These are phyloP conservation scores for Stratiomys singularior DNA, from an alignment of 2,888 invertebrate species.

Conservation along the genomic window DNA sequence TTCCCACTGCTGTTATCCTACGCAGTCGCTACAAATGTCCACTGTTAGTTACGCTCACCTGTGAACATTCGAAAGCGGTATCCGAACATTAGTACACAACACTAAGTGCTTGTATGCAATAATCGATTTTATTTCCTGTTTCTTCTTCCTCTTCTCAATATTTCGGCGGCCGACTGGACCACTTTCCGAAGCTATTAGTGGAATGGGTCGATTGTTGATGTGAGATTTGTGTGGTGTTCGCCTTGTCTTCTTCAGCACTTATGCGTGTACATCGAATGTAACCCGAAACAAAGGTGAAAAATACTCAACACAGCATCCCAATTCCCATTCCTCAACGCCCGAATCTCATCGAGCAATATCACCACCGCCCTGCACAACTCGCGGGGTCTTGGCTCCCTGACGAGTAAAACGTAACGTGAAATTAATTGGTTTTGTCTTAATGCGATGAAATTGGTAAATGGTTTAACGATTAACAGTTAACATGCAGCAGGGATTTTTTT, in stretches of 20 bases:
- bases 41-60: not conserved
- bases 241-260: slow-evolving; percentile 7
- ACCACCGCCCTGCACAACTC: not conserved
- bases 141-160: slow-evolving; percentile 33
- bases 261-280: not conserved
- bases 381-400: slow-evolving; percentile 15
- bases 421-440: slow-evolving; percentile 53
- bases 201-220: slow-evolving; percentile 35
- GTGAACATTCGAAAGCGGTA: not conserved
- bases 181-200: slow-evolving; percentile 25
- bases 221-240: slow-evolving; percentile 17
- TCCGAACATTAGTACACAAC: not conserved
- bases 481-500: slow-evolving; percentile 45
- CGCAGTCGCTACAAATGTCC: too few species aligned
- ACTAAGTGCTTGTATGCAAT: slow-evolving; percentile 37
- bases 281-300: not conserved
- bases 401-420: slow-evolving; percentile 51
- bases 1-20: too few species aligned
- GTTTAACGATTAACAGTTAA: slow-evolving; percentile 53
- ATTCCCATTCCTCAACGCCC: not conserved
- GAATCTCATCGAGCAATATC: not conserved
- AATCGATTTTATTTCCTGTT: slow-evolving; percentile 46
- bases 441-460: slow-evolving; percentile 53
- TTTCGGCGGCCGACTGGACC: slow-evolving; percentile 10
- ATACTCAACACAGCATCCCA: not conserved